These are phyloP conservation scores for Aplodontia rufa DNA, from an alignment of 2,113 vertebrate genomes.

Conservation along the genomic window DNA sequence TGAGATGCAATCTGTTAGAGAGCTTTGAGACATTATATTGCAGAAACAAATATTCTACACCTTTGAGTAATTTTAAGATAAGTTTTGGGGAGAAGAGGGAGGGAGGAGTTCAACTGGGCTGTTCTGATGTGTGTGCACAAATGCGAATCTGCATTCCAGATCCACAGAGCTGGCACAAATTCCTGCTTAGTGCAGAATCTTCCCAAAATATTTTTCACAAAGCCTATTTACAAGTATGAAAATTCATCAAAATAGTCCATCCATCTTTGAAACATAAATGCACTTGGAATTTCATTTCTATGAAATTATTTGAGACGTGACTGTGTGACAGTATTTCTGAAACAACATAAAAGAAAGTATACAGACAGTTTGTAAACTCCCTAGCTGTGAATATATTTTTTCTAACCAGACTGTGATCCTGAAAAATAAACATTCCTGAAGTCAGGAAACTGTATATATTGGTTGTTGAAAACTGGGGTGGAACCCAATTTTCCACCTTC, in stretches of 20 bases:
- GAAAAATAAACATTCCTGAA: neutral
- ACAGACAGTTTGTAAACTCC: neutral
- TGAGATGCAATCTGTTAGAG: neutral
- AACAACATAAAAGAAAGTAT: neutral
- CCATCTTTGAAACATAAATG: neutral
- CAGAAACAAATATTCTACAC: neutral
- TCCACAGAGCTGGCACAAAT: neutral
- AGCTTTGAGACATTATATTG: neutral
- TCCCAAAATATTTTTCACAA: neutral
- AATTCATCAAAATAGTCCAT: neutral
- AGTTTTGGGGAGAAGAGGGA: neutral
- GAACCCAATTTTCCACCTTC: neutral
- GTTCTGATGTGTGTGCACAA: neutral
- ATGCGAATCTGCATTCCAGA: neutral
- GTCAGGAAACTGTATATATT: neutral
- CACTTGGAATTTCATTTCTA: neutral
- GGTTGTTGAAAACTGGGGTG: neutral
- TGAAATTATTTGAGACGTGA: neutral
- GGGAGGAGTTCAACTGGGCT: neutral
- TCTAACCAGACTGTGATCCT: neutral
- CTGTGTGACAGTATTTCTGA: neutral
- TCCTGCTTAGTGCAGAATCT: neutral
- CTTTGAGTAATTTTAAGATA: neutral
- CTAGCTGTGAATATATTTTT: neutral
- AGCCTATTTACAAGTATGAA: neutral